phyloP scores from a whole-genome alignment of 2,797 vertebrate genomes.

The Anas flavirostris region DNA sequence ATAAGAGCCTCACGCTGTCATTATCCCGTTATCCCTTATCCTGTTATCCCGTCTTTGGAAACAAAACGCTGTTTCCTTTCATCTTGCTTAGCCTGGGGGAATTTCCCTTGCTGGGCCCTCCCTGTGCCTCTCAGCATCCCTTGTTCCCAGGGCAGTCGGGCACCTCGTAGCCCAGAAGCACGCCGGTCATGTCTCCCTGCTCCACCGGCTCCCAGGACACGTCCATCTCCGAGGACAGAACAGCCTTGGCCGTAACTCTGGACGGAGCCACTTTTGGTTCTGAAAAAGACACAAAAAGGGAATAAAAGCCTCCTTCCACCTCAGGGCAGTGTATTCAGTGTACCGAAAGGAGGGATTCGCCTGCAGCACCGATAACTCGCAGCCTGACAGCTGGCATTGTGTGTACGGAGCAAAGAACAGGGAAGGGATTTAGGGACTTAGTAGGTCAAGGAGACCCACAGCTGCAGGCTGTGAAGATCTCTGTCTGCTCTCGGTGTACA shows the following conservation, averaged over 20 bases:
- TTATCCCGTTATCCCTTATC: background rate
- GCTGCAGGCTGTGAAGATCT: background rate
- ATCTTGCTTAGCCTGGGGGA: background rate
- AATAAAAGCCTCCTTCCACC: background rate
- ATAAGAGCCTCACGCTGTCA: accelerated
- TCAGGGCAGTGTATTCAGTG: accelerated
- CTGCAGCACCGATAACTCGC: accelerated
- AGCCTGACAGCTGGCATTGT: background rate
- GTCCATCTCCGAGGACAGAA: slow-evolving; percentile 91
- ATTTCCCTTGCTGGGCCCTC: background rate
- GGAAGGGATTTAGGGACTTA: slow-evolving; percentile 32
- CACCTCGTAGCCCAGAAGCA: slow-evolving; percentile 95
- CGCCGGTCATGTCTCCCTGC: slow-evolving; percentile 82
- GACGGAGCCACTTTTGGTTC: slow-evolving; percentile 89
- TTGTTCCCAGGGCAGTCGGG: background rate
- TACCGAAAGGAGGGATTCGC: background rate
- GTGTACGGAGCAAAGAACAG: accelerated
- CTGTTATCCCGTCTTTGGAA: background rate
- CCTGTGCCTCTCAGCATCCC: background rate
- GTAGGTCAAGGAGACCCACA: background rate
- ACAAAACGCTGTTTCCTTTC: background rate
- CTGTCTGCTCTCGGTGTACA: background rate
- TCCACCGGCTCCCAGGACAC: slow-evolving; percentile 92
- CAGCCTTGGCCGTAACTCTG: slow-evolving; percentile 85
- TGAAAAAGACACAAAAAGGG: slow-evolving; percentile 60